A percentile compares a stretch with the other conserved stretches of the same genome.
Evolutionary conservation across 2,888 invertebrate species (phyloP).

Genomic region (Phaonia tiefii): DNA sequence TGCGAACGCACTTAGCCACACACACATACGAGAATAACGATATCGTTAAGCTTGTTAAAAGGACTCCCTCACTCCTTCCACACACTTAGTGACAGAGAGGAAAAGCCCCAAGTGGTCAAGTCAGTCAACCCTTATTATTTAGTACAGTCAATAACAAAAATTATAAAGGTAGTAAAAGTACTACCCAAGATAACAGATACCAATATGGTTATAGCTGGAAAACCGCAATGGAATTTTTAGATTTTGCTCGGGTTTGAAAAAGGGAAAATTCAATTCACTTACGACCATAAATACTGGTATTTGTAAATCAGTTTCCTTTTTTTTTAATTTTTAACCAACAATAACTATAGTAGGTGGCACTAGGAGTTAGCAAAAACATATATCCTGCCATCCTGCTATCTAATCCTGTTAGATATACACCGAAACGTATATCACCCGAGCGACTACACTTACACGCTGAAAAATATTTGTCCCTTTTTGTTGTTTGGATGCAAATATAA

Average conservation of each 20-base stretch:
- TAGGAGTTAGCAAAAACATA: too few relatives aligned
- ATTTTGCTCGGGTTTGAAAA: constrained; percentile 5
- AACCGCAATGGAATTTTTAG: constrained; percentile 58
- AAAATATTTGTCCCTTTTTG: too few relatives aligned
- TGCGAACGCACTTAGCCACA: not conserved
- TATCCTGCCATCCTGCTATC: too few relatives aligned
- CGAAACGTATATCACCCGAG: too few relatives aligned
- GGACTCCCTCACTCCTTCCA: constrained; percentile 30
- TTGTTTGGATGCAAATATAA: too few relatives aligned
- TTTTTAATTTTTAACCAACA: too few relatives aligned
- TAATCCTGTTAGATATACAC: too few relatives aligned
- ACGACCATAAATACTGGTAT: too few relatives aligned
- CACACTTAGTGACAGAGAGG: not conserved
- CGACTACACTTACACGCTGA: too few relatives aligned
- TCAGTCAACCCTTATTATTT: constrained; percentile 67
- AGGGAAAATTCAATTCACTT: too few relatives aligned
- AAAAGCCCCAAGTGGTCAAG: constrained; percentile 51
- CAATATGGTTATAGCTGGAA: constrained; percentile 58
- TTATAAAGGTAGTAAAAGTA: constrained; percentile 20
- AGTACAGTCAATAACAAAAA: constrained; percentile 59
- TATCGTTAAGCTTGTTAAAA: constrained; percentile 52
- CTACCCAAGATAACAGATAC: constrained; percentile 41
- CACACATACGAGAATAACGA: not conserved
- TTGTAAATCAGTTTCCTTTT: too few relatives aligned
- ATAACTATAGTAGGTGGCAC: too few relatives aligned